Evolutionary conservation across 1,140 invertebrate species (phyloP).

Genomic region (Drosophila prosaltans): DNA sequence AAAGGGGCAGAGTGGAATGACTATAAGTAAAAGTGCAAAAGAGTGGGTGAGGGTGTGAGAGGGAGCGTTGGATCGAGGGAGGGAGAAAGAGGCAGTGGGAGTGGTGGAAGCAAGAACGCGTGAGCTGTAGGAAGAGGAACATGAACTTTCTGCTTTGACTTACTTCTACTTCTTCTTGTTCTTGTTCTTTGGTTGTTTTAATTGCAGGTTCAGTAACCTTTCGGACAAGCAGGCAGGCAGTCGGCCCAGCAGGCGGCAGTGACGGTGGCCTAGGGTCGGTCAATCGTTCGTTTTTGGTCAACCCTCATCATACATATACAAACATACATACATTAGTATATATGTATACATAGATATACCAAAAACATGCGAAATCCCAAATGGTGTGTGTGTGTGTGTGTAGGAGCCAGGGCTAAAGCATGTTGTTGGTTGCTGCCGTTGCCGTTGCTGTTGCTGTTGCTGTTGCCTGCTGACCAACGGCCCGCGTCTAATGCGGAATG

Average conservation of each 20-base stretch:
- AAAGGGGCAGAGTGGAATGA: neutral
- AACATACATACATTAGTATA: conserved; percentile 6
- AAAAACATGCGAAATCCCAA: conserved; percentile 77
- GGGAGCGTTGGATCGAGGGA: neutral
- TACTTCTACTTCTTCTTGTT: conserved; percentile 2
- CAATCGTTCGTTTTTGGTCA: conserved; percentile 45
- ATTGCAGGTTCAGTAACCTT: conserved; percentile 80
- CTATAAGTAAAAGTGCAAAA: too few species aligned
- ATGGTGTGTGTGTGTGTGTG: conserved; percentile 32
- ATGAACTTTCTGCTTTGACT: conserved; percentile 16
- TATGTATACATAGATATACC: conserved; percentile 14
- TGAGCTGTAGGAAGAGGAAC: neutral
- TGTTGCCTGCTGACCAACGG: conserved; percentile 63
- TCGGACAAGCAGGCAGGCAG: conserved; percentile 24
- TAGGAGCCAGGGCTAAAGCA: conserved; percentile 6
- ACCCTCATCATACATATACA: conserved; percentile 58
- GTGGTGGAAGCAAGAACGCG: neutral
- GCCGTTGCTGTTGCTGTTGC: conserved; percentile 24
- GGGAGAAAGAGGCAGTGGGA: neutral
- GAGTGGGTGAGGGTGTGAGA: too few species aligned
- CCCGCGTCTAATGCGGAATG: conserved; percentile 82
- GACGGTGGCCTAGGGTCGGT: conserved; percentile 43
- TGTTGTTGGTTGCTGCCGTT: conserved; percentile 14
- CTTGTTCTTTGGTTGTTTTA: conserved; percentile 51
- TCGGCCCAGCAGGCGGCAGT: conserved; percentile 30